Evolutionary conservation across 1,140 invertebrate genomes (phyloP), one percentile per base, ranked within the genome.

Genomic region (Babylonia areolata): DNA sequence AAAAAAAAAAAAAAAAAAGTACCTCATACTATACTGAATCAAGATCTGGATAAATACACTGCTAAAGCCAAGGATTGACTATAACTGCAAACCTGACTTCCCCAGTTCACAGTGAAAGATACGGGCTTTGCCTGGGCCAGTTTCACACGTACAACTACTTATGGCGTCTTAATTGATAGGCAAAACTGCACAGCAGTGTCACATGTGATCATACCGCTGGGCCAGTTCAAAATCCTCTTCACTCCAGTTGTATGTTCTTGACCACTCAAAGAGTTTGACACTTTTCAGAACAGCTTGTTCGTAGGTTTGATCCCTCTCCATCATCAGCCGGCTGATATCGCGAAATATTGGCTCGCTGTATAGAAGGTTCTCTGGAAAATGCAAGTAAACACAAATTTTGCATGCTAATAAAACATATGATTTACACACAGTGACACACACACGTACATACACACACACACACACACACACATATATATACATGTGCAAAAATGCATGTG

Each of bases 211-310:
- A 46, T 86, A 90, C 89, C 84, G 77, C n/a, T 35, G 28, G 20
- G 85, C 81, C 28, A 85, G 73, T 9, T 87, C 85, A 85, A 80
- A 88, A 31, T 90, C 89, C 20, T 89, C 89, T 33, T 89, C 87
- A 33, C 64, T 80, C 89, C 89, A 90, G 31, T 88, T 82, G 39
- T 87, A 82, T 35, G 88, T 85, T 35, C 79, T 81, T 33, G 51
- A 88, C 83, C 88, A 84, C 31, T 89, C 81, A 82, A 88, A 87
- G 12, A 90, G 78, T 86, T 87, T 89, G n/a, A 90, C 87, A 35
- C 87, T 87, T 42, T 88, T 90, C 28, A 73, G 85, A 1, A 90
- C 84, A n/a, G 86, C 87, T n/a, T 82, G n/a, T 64, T 89, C 88
- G 80, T 89, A 89, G 11, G 82, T 40, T 51, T 90, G 85, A 35